Conservation (phyloP, 2,113 vertebrate genomes). For the Chionomys nivalis region DNA sequence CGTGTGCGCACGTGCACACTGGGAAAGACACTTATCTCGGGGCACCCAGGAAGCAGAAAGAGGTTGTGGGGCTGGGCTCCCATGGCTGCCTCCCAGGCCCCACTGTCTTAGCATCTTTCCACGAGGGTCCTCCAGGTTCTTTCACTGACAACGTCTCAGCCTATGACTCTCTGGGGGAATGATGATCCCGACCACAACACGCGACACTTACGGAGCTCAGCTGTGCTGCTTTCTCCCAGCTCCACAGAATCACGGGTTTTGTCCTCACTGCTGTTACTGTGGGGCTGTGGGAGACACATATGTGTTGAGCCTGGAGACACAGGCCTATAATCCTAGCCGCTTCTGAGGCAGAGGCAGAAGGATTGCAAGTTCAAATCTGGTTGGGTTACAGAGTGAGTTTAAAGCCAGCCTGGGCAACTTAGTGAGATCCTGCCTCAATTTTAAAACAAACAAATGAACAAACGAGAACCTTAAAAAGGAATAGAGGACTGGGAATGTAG, state of each 20-base stretch:
- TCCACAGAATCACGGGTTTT: not conserved
- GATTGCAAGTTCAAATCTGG: not conserved
- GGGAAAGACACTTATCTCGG: not conserved
- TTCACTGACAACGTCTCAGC: too few species aligned
- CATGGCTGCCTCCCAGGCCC: not conserved
- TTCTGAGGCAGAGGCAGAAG: not conserved
- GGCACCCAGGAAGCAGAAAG: not conserved
- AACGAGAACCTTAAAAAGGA: not conserved
- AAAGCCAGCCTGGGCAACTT: not conserved
- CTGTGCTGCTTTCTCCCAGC: not conserved
- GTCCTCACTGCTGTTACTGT: not conserved
- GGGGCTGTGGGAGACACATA: not conserved
- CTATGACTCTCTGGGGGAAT: not conserved
- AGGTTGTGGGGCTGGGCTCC: not conserved
- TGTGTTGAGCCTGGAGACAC: not conserved
- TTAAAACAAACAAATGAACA: not conserved
- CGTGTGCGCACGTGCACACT: fast-evolving
- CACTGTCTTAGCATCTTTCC: not conserved
- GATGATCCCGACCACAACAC: not conserved
- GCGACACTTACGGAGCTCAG: not conserved
- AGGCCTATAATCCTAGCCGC: not conserved
- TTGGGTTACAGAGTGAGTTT: not conserved
- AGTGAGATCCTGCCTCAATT: not conserved
- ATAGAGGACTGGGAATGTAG: not conserved
- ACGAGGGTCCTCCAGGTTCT: not conserved